Conservation (phyloP, 2,797 vertebrate species). For the Sus cebifrons region DNA sequence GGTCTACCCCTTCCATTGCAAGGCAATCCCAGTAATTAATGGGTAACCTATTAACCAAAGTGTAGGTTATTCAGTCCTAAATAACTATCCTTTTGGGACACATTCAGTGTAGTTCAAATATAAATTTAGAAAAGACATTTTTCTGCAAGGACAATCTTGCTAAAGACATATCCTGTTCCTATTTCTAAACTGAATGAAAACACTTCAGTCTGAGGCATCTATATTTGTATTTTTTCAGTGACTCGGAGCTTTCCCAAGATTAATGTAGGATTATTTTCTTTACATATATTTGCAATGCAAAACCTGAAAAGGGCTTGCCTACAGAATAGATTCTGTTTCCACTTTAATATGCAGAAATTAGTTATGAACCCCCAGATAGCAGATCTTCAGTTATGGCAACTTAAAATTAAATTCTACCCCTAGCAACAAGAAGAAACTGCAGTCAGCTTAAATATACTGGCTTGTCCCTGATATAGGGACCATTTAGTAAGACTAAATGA, state of each 20-base stretch:
- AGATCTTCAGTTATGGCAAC: conserved; percentile 47
- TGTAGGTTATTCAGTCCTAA: conserved; percentile 34
- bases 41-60: conserved; percentile 20
- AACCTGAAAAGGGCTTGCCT: neutral
- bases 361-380: neutral
- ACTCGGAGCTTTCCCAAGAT: conserved; percentile 57
- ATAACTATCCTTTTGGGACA: conserved; percentile 23
- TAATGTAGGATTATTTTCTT: conserved; percentile 30
- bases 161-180: conserved; percentile 38
- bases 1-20: neutral
- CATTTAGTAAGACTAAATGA: conserved; percentile 29
- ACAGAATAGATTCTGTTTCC: conserved; percentile 1
- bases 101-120: neutral
- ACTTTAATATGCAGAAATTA: conserved; percentile 19
- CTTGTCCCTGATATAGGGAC: neutral
- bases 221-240: conserved; percentile 59
- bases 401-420: conserved; percentile 34
- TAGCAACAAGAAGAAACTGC: conserved; percentile 29
- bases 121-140: conserved; percentile 29
- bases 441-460: neutral
- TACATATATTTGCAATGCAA: conserved; percentile 43
- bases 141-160: conserved; percentile 36
- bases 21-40: neutral
- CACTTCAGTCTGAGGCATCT: conserved; percentile 11
- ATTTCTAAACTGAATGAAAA: conserved; percentile 58